Percentiles rank a stretch among this genome's conserved stretches.
Evolutionary conservation across 2,888 invertebrate genomes (phyloP).

Genomic region (Pantelozetes paolii): DNA sequence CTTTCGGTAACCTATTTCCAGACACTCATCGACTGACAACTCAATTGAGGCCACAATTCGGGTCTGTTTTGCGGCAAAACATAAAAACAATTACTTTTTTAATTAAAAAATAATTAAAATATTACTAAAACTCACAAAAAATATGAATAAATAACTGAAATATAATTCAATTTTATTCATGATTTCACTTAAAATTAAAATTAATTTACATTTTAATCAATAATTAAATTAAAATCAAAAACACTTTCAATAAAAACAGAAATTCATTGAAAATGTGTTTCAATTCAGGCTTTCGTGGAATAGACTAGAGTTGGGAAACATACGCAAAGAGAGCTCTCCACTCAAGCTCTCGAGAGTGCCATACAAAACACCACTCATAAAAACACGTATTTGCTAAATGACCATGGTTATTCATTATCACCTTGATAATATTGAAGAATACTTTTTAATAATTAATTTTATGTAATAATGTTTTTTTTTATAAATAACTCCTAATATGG

Average conservation of each 20-base stretch:
- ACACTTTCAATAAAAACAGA: neutral
- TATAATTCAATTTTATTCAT: constrained; percentile 15
- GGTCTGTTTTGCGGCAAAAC: neutral
- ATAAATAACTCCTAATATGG: too few species aligned
- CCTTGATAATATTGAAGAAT: too few species aligned
- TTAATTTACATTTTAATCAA: neutral
- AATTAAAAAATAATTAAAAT: neutral
- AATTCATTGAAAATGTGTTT: too few species aligned
- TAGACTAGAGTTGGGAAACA: too few species aligned
- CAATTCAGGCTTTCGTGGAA: too few species aligned
- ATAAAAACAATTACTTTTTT: neutral
- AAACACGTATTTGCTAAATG: too few species aligned
- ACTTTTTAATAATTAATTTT: too few species aligned
- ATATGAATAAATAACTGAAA: constrained; percentile 1
- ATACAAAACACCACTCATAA: too few species aligned
- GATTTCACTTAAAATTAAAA: neutral
- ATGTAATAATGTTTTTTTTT: too few species aligned
- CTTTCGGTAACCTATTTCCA: constrained; percentile 76
- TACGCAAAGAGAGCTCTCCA: too few species aligned
- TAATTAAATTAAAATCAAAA: neutral
- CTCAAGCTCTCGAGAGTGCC: too few species aligned
- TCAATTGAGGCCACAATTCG: constrained; percentile 50
- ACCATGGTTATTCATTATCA: too few species aligned
- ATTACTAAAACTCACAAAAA: neutral
- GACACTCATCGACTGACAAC: constrained; percentile 75